A percentile compares a stretch with the other conserved stretches of the same genome.
Conservation (phyloP, 1,140 invertebrate genomes). For the Hycleus cichorii region DNA sequence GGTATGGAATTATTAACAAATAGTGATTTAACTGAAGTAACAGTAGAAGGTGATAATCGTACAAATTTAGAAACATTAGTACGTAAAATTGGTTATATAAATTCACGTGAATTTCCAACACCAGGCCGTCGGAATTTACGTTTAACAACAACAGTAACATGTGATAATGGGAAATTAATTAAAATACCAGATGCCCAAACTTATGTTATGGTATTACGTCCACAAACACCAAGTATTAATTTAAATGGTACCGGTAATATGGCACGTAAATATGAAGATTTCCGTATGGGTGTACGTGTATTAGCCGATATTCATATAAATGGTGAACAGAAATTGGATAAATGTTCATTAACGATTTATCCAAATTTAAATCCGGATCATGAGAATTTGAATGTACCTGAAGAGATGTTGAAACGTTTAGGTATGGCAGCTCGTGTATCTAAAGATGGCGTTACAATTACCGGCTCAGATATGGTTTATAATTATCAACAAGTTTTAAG, state of each 20-base stretch:
- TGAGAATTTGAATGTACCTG: constrained; percentile 74
- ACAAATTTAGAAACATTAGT: constrained; percentile 83
- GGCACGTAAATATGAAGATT: constrained; percentile 77
- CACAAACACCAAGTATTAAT: constrained; percentile 74
- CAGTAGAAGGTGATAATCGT: constrained; percentile 82
- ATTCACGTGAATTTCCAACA: constrained; percentile 83
- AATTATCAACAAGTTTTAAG: constrained; percentile 81
- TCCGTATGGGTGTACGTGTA: constrained; percentile 63
- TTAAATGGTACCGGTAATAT: constrained; percentile 77
- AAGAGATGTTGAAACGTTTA: constrained; percentile 59
- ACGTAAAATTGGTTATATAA: constrained; percentile 83
- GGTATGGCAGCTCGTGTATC: constrained; percentile 61
- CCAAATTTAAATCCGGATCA: constrained; percentile 91
- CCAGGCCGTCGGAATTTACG: constrained; percentile 84
- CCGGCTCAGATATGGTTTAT: constrained; percentile 74
- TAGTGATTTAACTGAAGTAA: constrained; percentile 79
- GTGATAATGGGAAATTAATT: constrained; percentile 61
- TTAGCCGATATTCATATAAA: constrained; percentile 9
- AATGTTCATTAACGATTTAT: constrained; percentile 85
- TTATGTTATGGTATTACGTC: constrained; percentile 80
- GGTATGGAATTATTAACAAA: constrained; percentile 66
- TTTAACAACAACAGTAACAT: constrained; percentile 70
- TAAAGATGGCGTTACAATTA: constrained; percentile 75
- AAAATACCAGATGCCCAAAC: constrained; percentile 70
- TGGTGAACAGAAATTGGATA: constrained; percentile 54